Base-by-base conservation (phyloP, 2,113 vertebrate genomes). In the Gobius niger region DNA sequence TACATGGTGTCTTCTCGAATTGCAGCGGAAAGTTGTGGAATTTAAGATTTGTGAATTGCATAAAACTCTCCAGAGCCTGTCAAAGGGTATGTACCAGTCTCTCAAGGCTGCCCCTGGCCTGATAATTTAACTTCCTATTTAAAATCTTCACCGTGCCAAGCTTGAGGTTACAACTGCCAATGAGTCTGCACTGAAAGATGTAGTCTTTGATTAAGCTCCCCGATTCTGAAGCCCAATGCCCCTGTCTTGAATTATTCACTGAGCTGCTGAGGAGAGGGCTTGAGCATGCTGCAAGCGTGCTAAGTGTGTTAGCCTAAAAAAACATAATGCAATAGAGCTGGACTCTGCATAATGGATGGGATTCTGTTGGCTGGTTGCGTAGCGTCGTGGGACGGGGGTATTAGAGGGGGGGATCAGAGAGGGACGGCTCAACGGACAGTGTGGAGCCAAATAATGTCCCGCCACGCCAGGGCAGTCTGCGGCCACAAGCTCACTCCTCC, bases 271-370 rank as follows among this genome's bases (percentile, higher is more conserved):
- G 81, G 77, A 81, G 82, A 76, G 63, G 82, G 77, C 66, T 77
- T 82, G 82, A 75, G 81, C 83, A 85, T 82, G 84, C 85, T 89
- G 84, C 87, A 85, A 85, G 82, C 83, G 77, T 79, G 80, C 89
- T 89, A 87, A 87, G 84, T 89, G 82, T 87, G 85, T 88, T 88
- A 89, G 82, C 80, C 77, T 82, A 84, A 85, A 89, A 89, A 87
- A 88, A 90, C 81, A 89, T 89, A 89, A 91, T 91, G 86, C 86
- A 88, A 89, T 88, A 87, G 87, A 87, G 72, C 81, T 77, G 83
- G 75, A 76, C 76, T 85, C 83, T 91, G 82, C 82, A 91, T 90
- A 88, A 88, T 88, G 78, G 77, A 86, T 81, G 65, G 67, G 11
- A 74, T 63, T 77, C 74, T n/a, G 47, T 57, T 40, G 75, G 62